phyloP scores from a whole-genome alignment of 2,113 vertebrate species.

The Rhinolophus ferrumequinum region DNA sequence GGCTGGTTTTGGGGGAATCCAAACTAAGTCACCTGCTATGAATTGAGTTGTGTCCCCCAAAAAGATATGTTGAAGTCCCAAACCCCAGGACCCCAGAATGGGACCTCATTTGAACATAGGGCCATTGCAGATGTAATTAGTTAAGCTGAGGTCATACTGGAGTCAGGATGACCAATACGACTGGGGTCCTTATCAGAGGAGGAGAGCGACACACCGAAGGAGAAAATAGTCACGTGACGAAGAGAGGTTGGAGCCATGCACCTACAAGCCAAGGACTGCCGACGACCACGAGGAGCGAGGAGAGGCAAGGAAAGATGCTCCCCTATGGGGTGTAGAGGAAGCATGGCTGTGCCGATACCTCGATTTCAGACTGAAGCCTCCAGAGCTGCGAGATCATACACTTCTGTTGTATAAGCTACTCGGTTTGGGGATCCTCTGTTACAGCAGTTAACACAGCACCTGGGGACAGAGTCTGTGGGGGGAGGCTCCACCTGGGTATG shows the following conservation, averaged over 20 bases:
- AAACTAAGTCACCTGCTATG: background rate
- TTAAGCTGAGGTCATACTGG: background rate
- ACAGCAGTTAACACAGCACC: background rate
- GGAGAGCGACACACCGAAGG: background rate
- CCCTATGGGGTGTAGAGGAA: background rate
- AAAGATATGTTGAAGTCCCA: background rate
- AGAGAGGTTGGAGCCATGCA: accelerated
- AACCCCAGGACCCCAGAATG: background rate
- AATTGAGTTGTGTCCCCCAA: background rate
- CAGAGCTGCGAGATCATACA: background rate
- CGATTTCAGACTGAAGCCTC: background rate
- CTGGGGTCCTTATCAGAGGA: background rate
- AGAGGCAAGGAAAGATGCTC: background rate
- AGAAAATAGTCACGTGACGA: background rate
- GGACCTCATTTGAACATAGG: background rate
- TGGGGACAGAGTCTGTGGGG: background rate
- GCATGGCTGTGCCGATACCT: accelerated
- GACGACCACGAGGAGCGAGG: background rate
- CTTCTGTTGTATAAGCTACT: background rate
- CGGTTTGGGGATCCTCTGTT: background rate
- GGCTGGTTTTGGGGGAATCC: background rate
- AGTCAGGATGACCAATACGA: background rate
- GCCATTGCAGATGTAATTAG: too few species aligned
- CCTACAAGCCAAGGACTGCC: background rate
- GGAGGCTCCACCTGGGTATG: background rate